These are phyloP conservation scores for Solenodon paradoxus DNA, from an alignment of 2,113 vertebrate genomes.

Conservation along the genomic window DNA sequence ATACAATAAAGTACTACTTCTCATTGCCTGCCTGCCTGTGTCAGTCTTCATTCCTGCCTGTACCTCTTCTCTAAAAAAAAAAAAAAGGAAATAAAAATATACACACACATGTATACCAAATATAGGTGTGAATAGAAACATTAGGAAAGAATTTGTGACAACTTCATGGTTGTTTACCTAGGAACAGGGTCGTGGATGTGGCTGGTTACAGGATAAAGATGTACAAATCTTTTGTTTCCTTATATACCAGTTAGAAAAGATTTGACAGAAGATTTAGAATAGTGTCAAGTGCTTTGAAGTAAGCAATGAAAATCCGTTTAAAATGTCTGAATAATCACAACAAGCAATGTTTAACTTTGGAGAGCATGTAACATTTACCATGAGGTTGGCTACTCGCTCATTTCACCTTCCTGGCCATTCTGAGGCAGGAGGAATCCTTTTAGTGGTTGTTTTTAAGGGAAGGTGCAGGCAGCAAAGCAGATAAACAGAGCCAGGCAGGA, in stretches of 20 bases:
- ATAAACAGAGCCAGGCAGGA: too few relatives aligned
- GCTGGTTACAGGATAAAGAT: neutral
- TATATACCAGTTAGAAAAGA: neutral
- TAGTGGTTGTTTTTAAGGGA: too few relatives aligned
- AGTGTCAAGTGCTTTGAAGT: neutral
- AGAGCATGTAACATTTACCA: neutral
- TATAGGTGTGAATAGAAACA: neutral
- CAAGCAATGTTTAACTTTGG: neutral
- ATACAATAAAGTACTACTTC: too few relatives aligned
- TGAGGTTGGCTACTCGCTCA: neutral
- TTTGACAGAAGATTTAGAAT: conserved; percentile 19
- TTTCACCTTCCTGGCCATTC: neutral
- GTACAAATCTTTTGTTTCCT: neutral
- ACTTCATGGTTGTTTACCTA: neutral
- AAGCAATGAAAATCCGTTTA: neutral
- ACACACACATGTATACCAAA: too few relatives aligned
- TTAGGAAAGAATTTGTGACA: neutral
- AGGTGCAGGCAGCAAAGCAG: too few relatives aligned
- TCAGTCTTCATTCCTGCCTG: too few relatives aligned
- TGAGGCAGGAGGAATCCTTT: neutral
- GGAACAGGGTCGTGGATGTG: neutral
- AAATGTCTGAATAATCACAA: neutral
- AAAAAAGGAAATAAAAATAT: too few relatives aligned
- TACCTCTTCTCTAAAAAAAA: too few relatives aligned
- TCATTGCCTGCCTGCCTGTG: too few relatives aligned